phyloP scores from a whole-genome alignment of 2,888 invertebrate genomes.

The Odontocerum albicorne region DNA sequence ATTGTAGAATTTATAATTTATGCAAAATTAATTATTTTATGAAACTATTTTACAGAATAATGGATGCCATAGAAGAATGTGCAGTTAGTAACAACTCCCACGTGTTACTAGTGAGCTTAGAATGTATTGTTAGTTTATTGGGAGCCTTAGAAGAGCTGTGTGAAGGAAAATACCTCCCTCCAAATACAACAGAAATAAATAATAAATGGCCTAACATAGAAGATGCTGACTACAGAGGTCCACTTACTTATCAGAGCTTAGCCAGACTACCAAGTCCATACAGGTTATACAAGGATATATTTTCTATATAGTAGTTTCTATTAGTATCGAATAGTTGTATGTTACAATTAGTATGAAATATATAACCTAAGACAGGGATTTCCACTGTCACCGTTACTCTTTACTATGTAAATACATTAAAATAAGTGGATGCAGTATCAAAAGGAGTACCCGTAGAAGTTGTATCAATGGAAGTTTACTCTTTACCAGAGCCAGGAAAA shows the following conservation, averaged over 20 bases:
- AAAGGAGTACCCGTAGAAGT: too few relatives aligned
- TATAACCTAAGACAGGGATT: too few relatives aligned
- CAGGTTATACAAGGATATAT: too few relatives aligned
- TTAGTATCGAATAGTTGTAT: too few relatives aligned
- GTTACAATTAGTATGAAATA: too few relatives aligned
- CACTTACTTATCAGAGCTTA: constrained; percentile 82
- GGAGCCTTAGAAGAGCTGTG: constrained; percentile 82
- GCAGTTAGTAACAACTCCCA: constrained; percentile 78
- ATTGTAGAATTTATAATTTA: background rate
- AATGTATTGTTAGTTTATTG: constrained; percentile 80
- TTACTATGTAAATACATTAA: too few relatives aligned
- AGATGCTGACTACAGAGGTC: constrained; percentile 81
- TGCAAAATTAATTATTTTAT: background rate
- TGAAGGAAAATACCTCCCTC: constrained; percentile 42
- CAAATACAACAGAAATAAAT: constrained; percentile 62
- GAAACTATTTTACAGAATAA: constrained; percentile 61
- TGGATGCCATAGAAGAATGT: constrained; percentile 92
- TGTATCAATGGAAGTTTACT: too few relatives aligned
- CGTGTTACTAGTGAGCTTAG: constrained; percentile 77
- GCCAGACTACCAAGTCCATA: constrained; percentile 82
- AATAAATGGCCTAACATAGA: constrained; percentile 66
- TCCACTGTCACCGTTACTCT: too few relatives aligned
- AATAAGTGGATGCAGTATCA: too few relatives aligned
- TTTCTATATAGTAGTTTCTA: too few relatives aligned
- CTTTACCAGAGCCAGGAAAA: too few relatives aligned